Evolutionary conservation across 2,113 vertebrate species (phyloP), one percentile per base, ranked within the genome.

Genomic region (Sinocyclocheilus maitianheensis): DNA sequence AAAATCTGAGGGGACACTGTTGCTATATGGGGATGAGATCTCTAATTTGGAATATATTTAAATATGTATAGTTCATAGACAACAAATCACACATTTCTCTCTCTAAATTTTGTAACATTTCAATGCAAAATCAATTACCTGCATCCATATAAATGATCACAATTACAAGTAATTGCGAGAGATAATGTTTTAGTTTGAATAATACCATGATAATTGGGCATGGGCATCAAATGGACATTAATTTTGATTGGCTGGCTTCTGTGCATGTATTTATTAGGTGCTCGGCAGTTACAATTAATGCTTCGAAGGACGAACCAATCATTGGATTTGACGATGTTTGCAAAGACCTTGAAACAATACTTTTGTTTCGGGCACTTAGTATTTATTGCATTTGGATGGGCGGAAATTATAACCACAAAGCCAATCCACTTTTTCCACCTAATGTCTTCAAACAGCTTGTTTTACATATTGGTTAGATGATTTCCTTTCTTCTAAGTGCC

Each of bases 351-450:
- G 2, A 62, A 79, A 14, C 20, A 24, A 40, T n/a, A 77, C 6
- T 24, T 40, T 40, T 60, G 30, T n/a, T 14, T 79, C 11, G 24
- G 20, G 20, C 10, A 43, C 77, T 43, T 16, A n/a, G 77, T 79
- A 43, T 79, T 37, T 62, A 79, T 80, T 24, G 53, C 37, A 43
- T 80, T 62, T 43, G 20, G 30, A 79, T 60, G 77, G 18, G 18
- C 0, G 1, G 77, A 58, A 60, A 79, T 43, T 40, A 20, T n/a
- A 62, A n/a, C 55, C 77, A 62, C 5, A 43, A 13, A n/a, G 18
- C 20, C 20, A 79, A 48, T 22, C 13, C n/a, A 14, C 55, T 24
- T n/a, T 79, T 62, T n/a, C 34, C 18, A n/a, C 76, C 8, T 78
- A 58, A 58, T 55, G 48, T 78, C 14, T 12, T 77, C 3, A 53